Evolutionary conservation across 1,140 invertebrate species (phyloP), one percentile per base, ranked within the genome.

Genomic region (Drosophila sulfurigaster): DNA sequence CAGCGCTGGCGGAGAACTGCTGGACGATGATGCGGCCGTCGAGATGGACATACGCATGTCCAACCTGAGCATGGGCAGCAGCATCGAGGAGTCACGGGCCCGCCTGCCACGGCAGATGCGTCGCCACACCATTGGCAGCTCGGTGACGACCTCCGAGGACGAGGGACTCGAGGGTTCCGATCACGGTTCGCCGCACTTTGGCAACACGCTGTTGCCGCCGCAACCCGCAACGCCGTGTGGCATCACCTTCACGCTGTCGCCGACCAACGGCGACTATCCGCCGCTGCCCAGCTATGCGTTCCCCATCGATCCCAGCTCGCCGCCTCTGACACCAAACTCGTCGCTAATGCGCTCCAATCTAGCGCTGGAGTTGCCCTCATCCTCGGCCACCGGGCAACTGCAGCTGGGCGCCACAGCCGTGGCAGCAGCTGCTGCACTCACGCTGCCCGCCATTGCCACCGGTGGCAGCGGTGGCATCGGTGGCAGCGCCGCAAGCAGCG

Each of bases 221-320:
- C 80, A 82, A 2, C 81, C 90, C 30, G 70, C 91, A 3, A 92
- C 92, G 3, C 92, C 92, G 1, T 94, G 94, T 62, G 92, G 93
- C 75, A 96, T 97, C 46, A 94, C 95, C 0, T 95, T 97, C 1
- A 96, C 96, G 0, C 92, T 97, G 1, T 95, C 95, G 15, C 95
- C 94, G 0, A 94, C 93, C 6, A 92, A 93, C 2, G 79, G 92
- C 4, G 83, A 88, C 5, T 86, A 93, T 30, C 92, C 93, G 1
- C 91, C 93, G 5, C 82, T 92, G 2, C 80, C 87, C 65, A 57
- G 43, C 8, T 76, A 82, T 15, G 59, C 60, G 11, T 74, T 83
- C 0, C 86, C 91, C 71, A 78, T 89, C 4, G 86, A 91, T 46
- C 88, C 78, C 1, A 93, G 93, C 30, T 94, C 94, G 2, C 94